Evolutionary conservation across 2,113 vertebrate genomes (phyloP).

Genomic region (Neogobius melanostomus): DNA sequence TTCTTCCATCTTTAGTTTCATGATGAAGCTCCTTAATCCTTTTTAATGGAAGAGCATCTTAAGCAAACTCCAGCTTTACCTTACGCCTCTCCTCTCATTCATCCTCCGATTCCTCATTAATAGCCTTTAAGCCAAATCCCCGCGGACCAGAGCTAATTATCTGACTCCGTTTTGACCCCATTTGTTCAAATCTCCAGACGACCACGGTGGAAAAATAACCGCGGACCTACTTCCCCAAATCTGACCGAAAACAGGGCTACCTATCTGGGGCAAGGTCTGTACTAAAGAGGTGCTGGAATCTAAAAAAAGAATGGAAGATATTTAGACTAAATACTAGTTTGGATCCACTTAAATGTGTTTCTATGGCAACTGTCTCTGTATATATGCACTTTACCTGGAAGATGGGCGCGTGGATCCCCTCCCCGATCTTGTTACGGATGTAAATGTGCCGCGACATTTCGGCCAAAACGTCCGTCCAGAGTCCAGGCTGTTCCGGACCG

Average conservation of each 20-base stretch:
- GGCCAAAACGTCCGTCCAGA: constrained; percentile 81
- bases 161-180: constrained; percentile 65
- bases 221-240: constrained; percentile 65
- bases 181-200: constrained; percentile 65
- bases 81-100: constrained; percentile 15
- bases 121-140: constrained; percentile 45
- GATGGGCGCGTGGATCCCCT: constrained; percentile 82
- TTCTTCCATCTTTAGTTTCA: no score
- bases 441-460: constrained; percentile 87
- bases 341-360: background rate
- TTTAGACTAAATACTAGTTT: no score
- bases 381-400: constrained; percentile 79
- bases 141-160: constrained; percentile 72
- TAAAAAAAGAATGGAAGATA: no score
- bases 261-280: constrained; percentile 66
- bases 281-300: background rate
- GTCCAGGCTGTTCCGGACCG: constrained; percentile 73
- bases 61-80: background rate
- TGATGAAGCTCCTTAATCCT: no score
- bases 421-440: constrained; percentile 82
- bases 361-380: background rate
- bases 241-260: constrained; percentile 65
- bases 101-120: constrained; percentile 45
- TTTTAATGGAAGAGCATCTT: no score
- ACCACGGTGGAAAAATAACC: constrained; percentile 54